phyloP scores from a whole-genome alignment of 2,888 invertebrate genomes.

The Tromatobia lineatoria region DNA sequence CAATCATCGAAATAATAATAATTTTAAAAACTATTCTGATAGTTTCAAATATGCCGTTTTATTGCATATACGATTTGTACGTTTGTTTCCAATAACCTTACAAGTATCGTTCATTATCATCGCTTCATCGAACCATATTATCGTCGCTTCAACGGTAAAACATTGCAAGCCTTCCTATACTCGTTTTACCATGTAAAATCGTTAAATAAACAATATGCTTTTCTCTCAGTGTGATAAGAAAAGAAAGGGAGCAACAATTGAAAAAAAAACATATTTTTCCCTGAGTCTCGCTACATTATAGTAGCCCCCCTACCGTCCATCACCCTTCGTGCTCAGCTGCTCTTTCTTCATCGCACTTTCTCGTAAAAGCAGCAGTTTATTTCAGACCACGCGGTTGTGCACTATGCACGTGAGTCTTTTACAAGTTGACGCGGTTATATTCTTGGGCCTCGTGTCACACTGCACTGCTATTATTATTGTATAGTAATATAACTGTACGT shows the following conservation, averaged over 20 bases:
- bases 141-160: no score
- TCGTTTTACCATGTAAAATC: no score
- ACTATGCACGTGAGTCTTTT: conserved; percentile 32
- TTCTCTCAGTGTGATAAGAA: no score
- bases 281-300: neutral
- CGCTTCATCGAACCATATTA: no score
- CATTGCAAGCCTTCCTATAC: no score
- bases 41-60: no score
- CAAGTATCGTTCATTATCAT: no score
- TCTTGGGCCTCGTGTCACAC: conserved; percentile 24
- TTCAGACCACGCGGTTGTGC: conserved; percentile 27
- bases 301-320: neutral
- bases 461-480: conserved; percentile 23
- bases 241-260: neutral
- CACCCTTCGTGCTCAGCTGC: conserved; percentile 24
- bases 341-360: conserved; percentile 34
- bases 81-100: no score
- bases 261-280: conserved; percentile 3
- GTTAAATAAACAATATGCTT: no score
- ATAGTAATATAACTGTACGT: neutral
- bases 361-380: conserved; percentile 46
- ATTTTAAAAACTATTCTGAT: no score
- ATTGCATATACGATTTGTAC: no score
- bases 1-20: no score
- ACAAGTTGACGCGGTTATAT: conserved; percentile 32